phyloP scores from a whole-genome alignment of 2,797 vertebrate genomes.

The Philypnodon macrostomus region DNA sequence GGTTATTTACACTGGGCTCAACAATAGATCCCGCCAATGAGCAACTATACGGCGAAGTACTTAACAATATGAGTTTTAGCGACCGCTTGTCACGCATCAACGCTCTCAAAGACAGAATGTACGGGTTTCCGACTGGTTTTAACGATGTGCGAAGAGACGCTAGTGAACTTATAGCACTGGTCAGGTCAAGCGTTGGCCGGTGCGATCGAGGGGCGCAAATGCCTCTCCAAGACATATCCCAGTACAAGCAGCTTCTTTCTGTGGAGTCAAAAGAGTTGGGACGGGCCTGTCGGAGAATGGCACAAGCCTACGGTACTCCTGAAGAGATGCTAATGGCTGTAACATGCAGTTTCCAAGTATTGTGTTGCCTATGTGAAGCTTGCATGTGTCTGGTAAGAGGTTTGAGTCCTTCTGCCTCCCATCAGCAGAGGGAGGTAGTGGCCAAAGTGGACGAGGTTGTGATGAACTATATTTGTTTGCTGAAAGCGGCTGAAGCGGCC shows the following conservation, averaged over 20 bases:
- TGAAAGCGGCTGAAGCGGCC: constrained; percentile 90
- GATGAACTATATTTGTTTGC: constrained; percentile 96
- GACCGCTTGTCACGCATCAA: constrained; percentile 84
- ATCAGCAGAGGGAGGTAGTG: constrained; percentile 88
- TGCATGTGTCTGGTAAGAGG: constrained; percentile 95
- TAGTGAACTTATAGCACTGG: constrained; percentile 91
- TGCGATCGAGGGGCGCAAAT: constrained; percentile 79
- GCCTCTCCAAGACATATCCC: constrained; percentile 84
- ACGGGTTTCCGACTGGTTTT: constrained; percentile 88
- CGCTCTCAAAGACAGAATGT: constrained; percentile 87
- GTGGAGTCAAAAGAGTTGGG: constrained; percentile 94
- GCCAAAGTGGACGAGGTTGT: constrained; percentile 94
- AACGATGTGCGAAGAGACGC: constrained; percentile 88
- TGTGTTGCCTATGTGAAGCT: constrained; percentile 95
- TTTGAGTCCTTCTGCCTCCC: constrained; percentile 83
- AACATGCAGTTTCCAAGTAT: constrained; percentile 96
- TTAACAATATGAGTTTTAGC: constrained; percentile 86
- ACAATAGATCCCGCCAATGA: constrained; percentile 70
- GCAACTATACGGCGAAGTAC: constrained; percentile 76
- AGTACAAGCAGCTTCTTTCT: constrained; percentile 93
- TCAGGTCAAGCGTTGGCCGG: constrained; percentile 85
- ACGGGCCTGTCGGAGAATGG: constrained; percentile 92
- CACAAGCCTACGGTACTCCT: constrained; percentile 87
- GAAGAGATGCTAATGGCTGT: constrained; percentile 95
- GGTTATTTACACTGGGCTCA: constrained; percentile 48